phyloP scores from a whole-genome alignment of 2,113 vertebrate genomes.

The Phyllostomus hastatus region DNA sequence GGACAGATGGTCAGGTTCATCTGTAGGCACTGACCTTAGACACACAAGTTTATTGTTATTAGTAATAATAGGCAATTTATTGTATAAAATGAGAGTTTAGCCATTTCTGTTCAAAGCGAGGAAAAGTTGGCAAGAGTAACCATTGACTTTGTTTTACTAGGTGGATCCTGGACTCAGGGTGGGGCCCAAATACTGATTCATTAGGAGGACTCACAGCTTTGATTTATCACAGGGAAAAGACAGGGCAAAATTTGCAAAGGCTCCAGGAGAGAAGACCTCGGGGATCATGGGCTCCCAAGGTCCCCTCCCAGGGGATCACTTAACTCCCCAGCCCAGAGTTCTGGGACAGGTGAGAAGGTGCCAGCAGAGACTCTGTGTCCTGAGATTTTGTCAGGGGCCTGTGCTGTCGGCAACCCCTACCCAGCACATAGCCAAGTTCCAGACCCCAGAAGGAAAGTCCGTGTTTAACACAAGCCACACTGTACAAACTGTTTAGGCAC shows the following conservation, averaged over 20 bases:
- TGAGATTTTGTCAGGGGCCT: no score
- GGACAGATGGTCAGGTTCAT: accelerated
- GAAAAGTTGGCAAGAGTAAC: neutral
- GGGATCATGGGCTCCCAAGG: neutral
- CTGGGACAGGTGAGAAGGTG: accelerated
- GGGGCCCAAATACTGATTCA: neutral
- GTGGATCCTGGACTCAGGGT: neutral
- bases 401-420: neutral
- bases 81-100: neutral
- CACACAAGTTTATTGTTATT: neutral
- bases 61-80: accelerated
- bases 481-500: neutral
- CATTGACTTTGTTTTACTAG: neutral
- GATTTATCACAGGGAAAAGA: neutral
- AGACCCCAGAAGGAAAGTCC: neutral
- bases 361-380: neutral
- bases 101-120: neutral
- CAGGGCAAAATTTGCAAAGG: neutral
- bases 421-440: neutral
- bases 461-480: neutral
- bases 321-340: neutral
- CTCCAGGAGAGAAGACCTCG: accelerated
- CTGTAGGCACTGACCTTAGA: accelerated
- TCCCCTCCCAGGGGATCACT: neutral
- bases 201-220: neutral